Base-by-base conservation (phyloP, 2,888 invertebrate species). In the Cerceris ruficornis region DNA sequence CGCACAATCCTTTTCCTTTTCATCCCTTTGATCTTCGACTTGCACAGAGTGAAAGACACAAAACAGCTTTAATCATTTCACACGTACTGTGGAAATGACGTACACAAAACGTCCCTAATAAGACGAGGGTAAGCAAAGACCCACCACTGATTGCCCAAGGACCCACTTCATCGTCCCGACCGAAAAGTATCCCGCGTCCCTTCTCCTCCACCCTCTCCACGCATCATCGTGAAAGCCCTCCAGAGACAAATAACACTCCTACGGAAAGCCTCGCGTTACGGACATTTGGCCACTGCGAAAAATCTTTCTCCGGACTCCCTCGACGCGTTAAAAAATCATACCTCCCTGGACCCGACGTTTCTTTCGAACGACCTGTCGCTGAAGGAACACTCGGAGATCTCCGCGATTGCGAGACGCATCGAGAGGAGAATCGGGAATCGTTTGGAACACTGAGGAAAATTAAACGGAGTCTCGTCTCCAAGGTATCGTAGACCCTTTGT, bases 1-100 rank as follows among this genome's bases (percentile, higher is more conserved):
- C 28, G n/a, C 61, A 61, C 65, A 72, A 79, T 79, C 71, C 69
- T 46, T 59, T 80, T 55, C 59, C 46, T 55, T 14, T 54, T 55
- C 72, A 68, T 49, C 60, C 66, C 78, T 77, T 80, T 77, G 77
- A 80, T 77, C 79, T 64, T 67, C 69, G 69, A 43, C 72, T 42
- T 58, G 39, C 39, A 65, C n/a, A 11, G 0, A 39, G 7, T 15
- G 13, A 0, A n/a, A n/a, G 59, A 41, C 67, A 14, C 50, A 17
- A 42, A 60, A 70, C 66, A 43, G 43, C 61, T 75, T 78, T 72
- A 76, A 72, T 76, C 68, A 61, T 76, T 78, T 78, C 76, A 61
- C 69, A 42, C 71, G 60, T 52, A 52, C 50, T 55, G 6, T 28
- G 55, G 59, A 28, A 28, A 28, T 39, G 42, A 11, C 43, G 13